These are phyloP conservation scores for Lycaon pictus DNA, from an alignment of 2,113 vertebrate species.

Conservation along the genomic window DNA sequence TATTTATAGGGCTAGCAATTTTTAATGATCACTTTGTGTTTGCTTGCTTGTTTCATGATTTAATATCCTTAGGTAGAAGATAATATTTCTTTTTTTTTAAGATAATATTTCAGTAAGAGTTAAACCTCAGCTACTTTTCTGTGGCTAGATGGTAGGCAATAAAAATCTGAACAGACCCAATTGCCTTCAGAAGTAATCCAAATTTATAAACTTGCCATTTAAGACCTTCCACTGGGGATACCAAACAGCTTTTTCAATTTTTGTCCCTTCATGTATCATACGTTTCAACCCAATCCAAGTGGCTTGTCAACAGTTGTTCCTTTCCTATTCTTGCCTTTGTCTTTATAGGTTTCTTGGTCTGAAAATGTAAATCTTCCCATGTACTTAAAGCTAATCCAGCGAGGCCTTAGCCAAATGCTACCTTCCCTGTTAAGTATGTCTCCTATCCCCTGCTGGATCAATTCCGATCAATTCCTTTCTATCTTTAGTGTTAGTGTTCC, in stretches of 20 bases:
- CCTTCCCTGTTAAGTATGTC: not conserved
- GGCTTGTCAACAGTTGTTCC: not conserved
- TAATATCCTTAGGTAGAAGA: conserved; percentile 8
- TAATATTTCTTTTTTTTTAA: not conserved
- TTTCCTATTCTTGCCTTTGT: not conserved
- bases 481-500: not conserved
- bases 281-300: not conserved
- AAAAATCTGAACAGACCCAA: not conserved
- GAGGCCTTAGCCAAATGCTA: not conserved
- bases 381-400: not conserved
- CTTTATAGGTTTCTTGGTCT: not conserved
- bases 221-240: not conserved
- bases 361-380: not conserved
- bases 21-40: not conserved
- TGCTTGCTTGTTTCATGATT: not conserved
- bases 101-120: not conserved
- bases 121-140: not conserved
- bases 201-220: not conserved
- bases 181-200: not conserved
- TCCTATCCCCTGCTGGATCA: not conserved
- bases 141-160: not conserved
- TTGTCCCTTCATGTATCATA: not conserved
- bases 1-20: not conserved
- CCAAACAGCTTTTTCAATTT: not conserved
- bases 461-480: not conserved